Base-by-base conservation (phyloP, 2,113 vertebrate genomes). In the Passer domesticus region DNA sequence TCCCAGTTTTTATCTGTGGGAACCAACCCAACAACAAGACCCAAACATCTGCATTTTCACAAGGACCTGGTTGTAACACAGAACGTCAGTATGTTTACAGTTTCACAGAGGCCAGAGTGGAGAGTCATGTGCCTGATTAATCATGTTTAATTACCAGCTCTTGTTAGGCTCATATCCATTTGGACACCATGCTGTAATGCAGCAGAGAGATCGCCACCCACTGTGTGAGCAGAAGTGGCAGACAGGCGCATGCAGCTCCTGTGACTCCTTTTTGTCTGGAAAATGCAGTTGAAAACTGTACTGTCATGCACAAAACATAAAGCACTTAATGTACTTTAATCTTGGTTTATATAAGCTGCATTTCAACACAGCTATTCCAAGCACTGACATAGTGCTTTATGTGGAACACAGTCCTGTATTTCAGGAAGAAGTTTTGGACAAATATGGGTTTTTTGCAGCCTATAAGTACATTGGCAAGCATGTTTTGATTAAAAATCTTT, bases 1-100 rank as follows among this genome's bases (percentile, higher is more conserved):
- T 5, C 17, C 23, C 49, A 59, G 16, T 7, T 79, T 27, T 13
- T 2, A 0, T 6, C 22, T 16, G 20, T 18, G 41, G 52, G 56
- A 72, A 53, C 10, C 0, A 0, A 43, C 39, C n/a, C 0, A 0
- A 21, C n/a, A 28, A 20, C 35, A 75, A 73, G 82, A 66, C 28
- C 24, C 19, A 13, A 83, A n/a, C 3, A 58, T 11, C 12, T 62
- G 67, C 52, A 49, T 87, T 79, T 91, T 67, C 41, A 53, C 0
- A 2, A 64, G 21, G 35, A 84, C 27, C 10, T 0, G 11, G 8
- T 47, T 64, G n/a, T 37, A 81, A 72, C 30, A 79, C 18, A 69
- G 33, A 90, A 47, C 33, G 68, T 76, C 44, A 27, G 12, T 72
- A 6, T 63, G 50, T 83, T 94, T 91, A 64, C 56, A 37, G 59